Evolutionary conservation across 2,113 vertebrate species (phyloP).

Genomic region (Synchiropus splendidus): DNA sequence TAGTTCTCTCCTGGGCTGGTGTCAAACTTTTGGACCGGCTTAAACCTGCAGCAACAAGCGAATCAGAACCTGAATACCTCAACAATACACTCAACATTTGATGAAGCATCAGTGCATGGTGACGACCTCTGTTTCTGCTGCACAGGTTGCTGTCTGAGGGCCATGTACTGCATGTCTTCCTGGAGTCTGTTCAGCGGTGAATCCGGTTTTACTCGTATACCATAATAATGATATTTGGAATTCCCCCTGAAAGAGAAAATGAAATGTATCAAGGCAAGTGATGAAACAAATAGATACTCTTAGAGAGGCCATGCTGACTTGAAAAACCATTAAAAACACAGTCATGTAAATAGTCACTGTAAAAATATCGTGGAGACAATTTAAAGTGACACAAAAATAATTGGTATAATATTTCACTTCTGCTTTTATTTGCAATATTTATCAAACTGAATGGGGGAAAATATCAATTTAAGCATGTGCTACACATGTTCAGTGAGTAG

Average conservation of each 20-base stretch:
- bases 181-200: slow-evolving; percentile 90
- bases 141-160: slow-evolving; percentile 88
- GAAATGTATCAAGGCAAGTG: not conserved
- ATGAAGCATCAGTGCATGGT: no score
- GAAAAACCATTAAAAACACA: no score
- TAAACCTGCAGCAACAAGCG: slow-evolving; percentile 65
- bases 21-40: slow-evolving; percentile 84
- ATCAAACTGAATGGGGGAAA: no score
- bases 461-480: no score
- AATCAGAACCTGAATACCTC: not conserved
- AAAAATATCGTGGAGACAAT: no score
- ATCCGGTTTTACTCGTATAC: slow-evolving; percentile 95
- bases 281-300: not conserved
- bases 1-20: slow-evolving; percentile 71
- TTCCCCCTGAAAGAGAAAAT: slow-evolving; percentile 75
- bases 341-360: no score
- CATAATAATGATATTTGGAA: slow-evolving; percentile 97
- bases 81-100: no score
- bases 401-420: no score
- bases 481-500: no score
- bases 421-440: no score
- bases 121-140: slow-evolving; percentile 91
- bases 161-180: slow-evolving; percentile 96
- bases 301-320: no score
- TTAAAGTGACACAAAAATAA: no score